A percentile compares a stretch with the other conserved stretches of the same genome.
phyloP scores from a whole-genome alignment of 2,113 vertebrate species.

The Tyto alba region DNA sequence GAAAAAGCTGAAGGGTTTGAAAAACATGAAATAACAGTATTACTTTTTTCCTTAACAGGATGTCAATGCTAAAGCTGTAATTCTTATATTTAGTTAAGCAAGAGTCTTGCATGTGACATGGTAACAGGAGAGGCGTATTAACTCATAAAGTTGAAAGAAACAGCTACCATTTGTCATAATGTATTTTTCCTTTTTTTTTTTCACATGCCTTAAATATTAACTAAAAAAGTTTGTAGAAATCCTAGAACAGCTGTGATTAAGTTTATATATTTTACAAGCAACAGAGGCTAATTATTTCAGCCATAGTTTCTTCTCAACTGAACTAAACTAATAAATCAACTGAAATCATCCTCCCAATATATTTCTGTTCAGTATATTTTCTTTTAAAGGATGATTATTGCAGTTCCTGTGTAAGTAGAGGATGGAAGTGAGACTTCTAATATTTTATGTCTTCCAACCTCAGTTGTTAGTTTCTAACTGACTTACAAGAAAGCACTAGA shows the following conservation, averaged over 20 bases:
- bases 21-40: not conserved
- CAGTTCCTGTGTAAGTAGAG: not conserved
- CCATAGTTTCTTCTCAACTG: not conserved
- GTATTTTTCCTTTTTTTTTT: not conserved
- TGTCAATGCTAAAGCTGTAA: not conserved
- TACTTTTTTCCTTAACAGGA: not conserved
- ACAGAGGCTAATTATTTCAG: not conserved
- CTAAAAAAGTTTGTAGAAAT: not conserved
- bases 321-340: not conserved
- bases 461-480: not conserved
- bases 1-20: not conserved
- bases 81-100: not conserved
- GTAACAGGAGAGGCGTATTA: not conserved
- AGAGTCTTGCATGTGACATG: not conserved
- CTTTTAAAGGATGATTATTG: not conserved
- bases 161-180: not conserved
- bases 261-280: not conserved
- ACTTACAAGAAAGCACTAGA: not conserved
- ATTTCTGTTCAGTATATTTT: not conserved
- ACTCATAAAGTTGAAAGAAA: not conserved
- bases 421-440: not conserved
- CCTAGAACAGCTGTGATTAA: not conserved
- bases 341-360: not conserved
- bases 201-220: not conserved
- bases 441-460: not conserved